Conservation (phyloP, 2,797 vertebrate species). For the Enteromius afrohamiltoni region DNA sequence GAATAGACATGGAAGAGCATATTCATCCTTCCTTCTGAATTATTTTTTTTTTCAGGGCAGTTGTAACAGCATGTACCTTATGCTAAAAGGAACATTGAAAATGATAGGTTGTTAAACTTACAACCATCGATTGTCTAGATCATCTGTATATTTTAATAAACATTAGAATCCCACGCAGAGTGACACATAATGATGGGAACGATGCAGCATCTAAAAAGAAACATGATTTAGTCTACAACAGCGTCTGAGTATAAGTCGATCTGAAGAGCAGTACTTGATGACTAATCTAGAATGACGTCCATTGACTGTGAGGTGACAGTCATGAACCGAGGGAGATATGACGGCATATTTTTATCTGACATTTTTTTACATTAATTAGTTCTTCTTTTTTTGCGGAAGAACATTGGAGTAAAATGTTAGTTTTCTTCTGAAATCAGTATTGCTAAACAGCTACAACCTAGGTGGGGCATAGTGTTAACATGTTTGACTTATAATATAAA, state of each 20-base stretch:
- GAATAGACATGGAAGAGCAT: neutral
- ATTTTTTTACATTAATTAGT: neutral
- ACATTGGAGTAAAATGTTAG: neutral
- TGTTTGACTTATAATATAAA: constrained; percentile 1
- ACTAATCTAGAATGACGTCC: constrained; percentile 36
- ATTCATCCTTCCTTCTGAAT: neutral
- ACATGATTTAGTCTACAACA: constrained; percentile 16
- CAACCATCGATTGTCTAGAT: neutral
- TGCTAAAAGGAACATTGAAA: neutral
- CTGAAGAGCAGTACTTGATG: constrained; percentile 36
- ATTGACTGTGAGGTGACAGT: constrained; percentile 31
- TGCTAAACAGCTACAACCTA: neutral
- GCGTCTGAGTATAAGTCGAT: constrained; percentile 29
- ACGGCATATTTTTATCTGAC: neutral
- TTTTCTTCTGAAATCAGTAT: neutral
- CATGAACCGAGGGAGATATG: neutral
- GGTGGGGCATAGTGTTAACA: neutral
- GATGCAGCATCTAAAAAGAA: constrained; percentile 12
- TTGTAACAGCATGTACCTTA: neutral
- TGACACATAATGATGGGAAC: constrained; percentile 2
- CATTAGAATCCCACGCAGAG: constrained; percentile 19
- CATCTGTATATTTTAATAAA: constrained; percentile 29
- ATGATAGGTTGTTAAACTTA: constrained; percentile 7
- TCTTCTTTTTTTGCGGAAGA: too few relatives aligned
- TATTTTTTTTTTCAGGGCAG: neutral